Evolutionary conservation across 2,888 invertebrate genomes (phyloP), one percentile per base, ranked within the genome.

Genomic region (Phaedon cochleariae): DNA sequence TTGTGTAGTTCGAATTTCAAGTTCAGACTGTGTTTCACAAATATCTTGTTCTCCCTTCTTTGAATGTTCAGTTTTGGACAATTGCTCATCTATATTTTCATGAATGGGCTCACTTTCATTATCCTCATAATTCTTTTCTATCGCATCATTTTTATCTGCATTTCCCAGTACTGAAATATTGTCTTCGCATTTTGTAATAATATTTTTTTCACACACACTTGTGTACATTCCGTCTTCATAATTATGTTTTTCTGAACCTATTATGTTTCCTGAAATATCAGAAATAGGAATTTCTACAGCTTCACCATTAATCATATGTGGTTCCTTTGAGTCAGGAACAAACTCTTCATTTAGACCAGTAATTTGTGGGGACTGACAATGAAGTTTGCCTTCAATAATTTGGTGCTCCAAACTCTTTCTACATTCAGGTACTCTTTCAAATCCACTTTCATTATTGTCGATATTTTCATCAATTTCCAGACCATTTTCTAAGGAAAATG

Each of bases 401-500:
- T n/a, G 41, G 6, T 34, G 31, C 31, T 41, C 41, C 34, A 54
- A 34, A 34, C 6, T 54, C 12, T 54, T 15, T 21, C 37, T 15
- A 41, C n/a, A 26, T 17, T 57, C 57, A 57, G 57, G 45, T 46
- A 45, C 57, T 20, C 9, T 22, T 12, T 18, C 22, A 26, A 26
- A 2, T 7, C 45, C 57, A 26, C 3, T 29, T 31, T 21, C 22
- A 7, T 12, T 21, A 55, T 41, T 21, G 4, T 12, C 41, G 15
- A 5, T 1, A 21, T 21, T 17, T 15, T 6, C 53, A 37, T 3
- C 41, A 4, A 9, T 55, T 12, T 18, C 59, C 52, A 55, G 49
- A 67, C 65, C 48, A 29, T 63, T 31, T 53, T 68, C 67, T 12
- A 67, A 58, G 52, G 72, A 57, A 26, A 73, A 60, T 20, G 64